A percentile compares a stretch with the other conserved stretches of the same genome.
Evolutionary conservation across 2,797 vertebrate genomes (phyloP).

Genomic region (Eurystomus glaucurus): DNA sequence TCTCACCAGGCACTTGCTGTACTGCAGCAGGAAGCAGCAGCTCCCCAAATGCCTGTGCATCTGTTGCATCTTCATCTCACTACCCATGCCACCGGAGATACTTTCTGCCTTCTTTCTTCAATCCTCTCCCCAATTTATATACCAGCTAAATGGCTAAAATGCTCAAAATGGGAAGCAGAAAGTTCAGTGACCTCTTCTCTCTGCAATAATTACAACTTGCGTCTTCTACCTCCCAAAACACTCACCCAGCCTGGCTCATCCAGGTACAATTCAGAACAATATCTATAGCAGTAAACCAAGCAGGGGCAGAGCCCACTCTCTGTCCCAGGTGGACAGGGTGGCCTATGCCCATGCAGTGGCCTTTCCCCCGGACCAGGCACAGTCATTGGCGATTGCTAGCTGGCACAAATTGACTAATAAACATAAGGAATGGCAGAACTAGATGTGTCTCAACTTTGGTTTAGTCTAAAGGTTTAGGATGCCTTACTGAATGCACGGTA

Average conservation of each 20-base stretch:
- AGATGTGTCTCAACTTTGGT: neutral
- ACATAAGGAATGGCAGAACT: neutral
- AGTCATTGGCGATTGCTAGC: no score
- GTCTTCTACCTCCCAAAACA: neutral
- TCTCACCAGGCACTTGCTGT: neutral
- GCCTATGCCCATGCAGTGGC: fast-evolving
- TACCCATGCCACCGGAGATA: fast-evolving
- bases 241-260: neutral
- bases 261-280: neutral
- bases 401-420: neutral
- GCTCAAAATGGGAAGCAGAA: neutral
- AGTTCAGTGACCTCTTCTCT: neutral
- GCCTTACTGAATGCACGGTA: neutral
- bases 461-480: neutral
- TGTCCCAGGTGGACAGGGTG: neutral
- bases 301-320: neutral
- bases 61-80: neutral
- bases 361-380: neutral
- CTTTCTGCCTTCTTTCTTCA: neutral
- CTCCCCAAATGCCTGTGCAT: neutral
- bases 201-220: neutral
- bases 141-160: neutral
- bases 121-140: neutral
- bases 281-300: neutral
- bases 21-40: neutral